Evolutionary conservation across 2,888 invertebrate genomes (phyloP).

Genomic region (Drosophila mimetica): DNA sequence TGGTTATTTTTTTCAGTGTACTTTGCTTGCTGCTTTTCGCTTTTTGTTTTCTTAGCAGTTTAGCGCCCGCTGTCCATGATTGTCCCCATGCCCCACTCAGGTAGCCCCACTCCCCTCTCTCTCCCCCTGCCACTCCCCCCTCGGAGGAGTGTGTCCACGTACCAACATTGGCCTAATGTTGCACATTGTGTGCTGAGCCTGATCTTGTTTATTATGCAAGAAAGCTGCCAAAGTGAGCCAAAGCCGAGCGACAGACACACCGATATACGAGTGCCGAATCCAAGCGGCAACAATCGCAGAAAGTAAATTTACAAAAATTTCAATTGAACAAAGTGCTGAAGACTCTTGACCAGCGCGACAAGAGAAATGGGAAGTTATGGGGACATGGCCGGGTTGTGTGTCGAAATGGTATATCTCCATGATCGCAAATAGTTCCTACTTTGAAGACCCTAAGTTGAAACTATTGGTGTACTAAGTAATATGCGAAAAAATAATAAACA

Average conservation of each 20-base stretch:
- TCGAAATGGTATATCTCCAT: slow-evolving; percentile 4
- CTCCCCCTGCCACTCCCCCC: neutral
- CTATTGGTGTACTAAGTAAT: no score
- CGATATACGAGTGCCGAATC: slow-evolving; percentile 10
- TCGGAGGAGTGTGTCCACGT: slow-evolving; percentile 66
- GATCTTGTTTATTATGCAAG: slow-evolving; percentile 80
- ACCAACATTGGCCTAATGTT: slow-evolving; percentile 78
- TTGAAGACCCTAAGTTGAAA: neutral
- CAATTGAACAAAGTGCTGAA: slow-evolving; percentile 25
- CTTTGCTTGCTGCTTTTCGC: slow-evolving; percentile 24
- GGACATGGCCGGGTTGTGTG: slow-evolving; percentile 3
- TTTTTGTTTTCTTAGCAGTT: slow-evolving; percentile 68
- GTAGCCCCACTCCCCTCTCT: neutral
- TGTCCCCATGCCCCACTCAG: slow-evolving; percentile 57
- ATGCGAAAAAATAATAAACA: no score
- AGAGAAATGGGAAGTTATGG: slow-evolving; percentile 15
- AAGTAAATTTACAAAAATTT: slow-evolving; percentile 38
- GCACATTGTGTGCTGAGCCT: slow-evolving; percentile 76
- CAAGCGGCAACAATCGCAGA: slow-evolving; percentile 44
- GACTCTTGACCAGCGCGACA: slow-evolving; percentile 17
- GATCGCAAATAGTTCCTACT: slow-evolving; percentile 3
- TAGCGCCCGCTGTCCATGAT: slow-evolving; percentile 68
- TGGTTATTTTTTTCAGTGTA: slow-evolving; percentile 11
- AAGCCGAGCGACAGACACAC: slow-evolving; percentile 56
- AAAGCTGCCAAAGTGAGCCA: slow-evolving; percentile 75